Evolutionary conservation across 1,140 invertebrate species (phyloP).

Genomic region (Sitobion miscanthi): DNA sequence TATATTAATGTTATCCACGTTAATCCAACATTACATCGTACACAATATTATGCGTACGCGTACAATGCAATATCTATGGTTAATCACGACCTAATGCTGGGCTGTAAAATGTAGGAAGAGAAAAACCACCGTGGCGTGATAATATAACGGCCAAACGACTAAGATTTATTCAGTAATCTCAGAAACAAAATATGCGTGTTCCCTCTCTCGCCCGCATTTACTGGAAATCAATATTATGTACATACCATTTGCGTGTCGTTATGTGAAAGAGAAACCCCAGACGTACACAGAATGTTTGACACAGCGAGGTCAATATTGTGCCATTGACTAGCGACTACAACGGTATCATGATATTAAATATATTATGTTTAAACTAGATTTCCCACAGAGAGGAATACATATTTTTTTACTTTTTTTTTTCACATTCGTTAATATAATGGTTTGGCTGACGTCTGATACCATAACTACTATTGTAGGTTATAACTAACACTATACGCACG

Average conservation of each 20-base stretch:
- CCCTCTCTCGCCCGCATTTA: neutral
- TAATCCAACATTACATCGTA: neutral
- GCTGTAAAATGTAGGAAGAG: neutral
- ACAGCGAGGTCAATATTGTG: neutral
- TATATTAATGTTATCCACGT: neutral
- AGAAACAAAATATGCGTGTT: neutral
- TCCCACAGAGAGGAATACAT: neutral
- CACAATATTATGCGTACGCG: neutral
- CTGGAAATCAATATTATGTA: constrained; percentile 30
- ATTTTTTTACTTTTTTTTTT: no score
- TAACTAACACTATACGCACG: no score
- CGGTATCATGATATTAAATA: neutral
- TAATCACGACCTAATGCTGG: neutral
- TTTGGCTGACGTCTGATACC: neutral
- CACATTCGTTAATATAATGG: neutral
- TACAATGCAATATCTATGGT: neutral
- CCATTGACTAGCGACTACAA: neutral
- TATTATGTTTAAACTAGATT: neutral
- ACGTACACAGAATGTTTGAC: neutral
- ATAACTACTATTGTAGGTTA: neutral
- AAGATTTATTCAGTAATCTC: constrained; percentile 8
- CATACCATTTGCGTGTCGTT: neutral
- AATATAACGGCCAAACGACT: neutral
- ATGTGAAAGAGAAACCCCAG: constrained; percentile 29
- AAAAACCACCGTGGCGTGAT: neutral